Evolutionary conservation across 2,113 vertebrate species (phyloP).

Genomic region (Syngnathus scovelli): DNA sequence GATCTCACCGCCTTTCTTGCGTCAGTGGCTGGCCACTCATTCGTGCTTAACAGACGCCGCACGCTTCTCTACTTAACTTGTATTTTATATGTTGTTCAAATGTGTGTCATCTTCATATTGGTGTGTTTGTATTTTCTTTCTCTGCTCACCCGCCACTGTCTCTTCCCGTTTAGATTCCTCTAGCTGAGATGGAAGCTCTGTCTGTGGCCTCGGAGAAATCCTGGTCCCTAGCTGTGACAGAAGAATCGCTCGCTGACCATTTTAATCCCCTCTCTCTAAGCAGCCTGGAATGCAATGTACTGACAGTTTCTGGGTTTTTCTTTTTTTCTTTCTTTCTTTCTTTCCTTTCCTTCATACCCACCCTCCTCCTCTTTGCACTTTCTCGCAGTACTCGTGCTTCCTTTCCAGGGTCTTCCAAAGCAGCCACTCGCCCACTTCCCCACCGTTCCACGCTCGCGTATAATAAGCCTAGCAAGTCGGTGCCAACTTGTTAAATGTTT

Average conservation of each 20-base stretch:
- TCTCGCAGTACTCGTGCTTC: conserved; percentile 28
- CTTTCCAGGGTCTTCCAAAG: conserved; percentile 45
- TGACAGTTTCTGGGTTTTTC: conserved; percentile 64
- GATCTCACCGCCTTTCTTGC: conserved; percentile 19
- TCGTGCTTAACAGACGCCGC: not conserved
- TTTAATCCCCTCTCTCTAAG: conserved; percentile 91
- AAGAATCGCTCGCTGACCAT: conserved; percentile 92
- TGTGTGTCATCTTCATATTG: conserved; percentile 18
- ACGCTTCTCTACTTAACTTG: not conserved
- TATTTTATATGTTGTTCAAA: not conserved
- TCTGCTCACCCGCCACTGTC: conserved; percentile 82
- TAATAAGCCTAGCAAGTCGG: not conserved
- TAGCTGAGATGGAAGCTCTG: conserved; percentile 99
- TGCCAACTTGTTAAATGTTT: conserved; percentile 6
- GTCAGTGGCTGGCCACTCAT: not conserved
- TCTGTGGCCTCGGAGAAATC: conserved; percentile 99
- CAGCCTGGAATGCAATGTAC: conserved; percentile 95
- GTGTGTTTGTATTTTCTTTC: conserved; percentile 31
- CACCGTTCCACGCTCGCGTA: not conserved
- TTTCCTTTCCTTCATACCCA: conserved; percentile 37
- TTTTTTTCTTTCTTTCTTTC: conserved; percentile 31
- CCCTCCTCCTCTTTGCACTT: conserved; percentile 33
- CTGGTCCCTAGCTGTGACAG: conserved; percentile 97
- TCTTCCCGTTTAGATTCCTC: conserved; percentile 97
- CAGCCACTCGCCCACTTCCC: conserved; percentile 27